Percentiles rank a stretch among this genome's conserved stretches.
phyloP scores from a whole-genome alignment of 2,888 invertebrate species.

The Mactromeris polynyma region DNA sequence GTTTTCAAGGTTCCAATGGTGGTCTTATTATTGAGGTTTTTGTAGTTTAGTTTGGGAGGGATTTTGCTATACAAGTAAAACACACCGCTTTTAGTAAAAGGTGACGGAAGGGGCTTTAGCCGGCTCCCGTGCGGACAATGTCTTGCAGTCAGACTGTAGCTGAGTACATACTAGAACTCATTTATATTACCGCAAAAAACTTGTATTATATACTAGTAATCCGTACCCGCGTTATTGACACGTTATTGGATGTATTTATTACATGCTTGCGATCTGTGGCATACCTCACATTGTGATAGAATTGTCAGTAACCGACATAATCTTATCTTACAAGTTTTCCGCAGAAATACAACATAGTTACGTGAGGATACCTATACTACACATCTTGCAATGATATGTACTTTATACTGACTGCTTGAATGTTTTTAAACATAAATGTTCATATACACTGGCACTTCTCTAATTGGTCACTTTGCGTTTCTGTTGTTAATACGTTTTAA shows the following conservation, averaged over 20 bases:
- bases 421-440: too few relatives aligned
- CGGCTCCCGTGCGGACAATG: not conserved
- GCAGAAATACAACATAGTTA: not conserved
- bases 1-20: too few relatives aligned
- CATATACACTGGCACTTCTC: too few relatives aligned
- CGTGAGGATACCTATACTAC: not conserved
- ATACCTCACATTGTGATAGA: not conserved
- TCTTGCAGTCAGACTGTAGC: not conserved
- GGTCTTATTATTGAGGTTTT: too few relatives aligned
- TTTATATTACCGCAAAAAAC: not conserved
- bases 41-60: too few relatives aligned
- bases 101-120: too few relatives aligned
- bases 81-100: too few relatives aligned
- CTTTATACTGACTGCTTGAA: too few relatives aligned
- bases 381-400: too few relatives aligned
- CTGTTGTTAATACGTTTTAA: too few relatives aligned
- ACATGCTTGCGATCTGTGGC: not conserved
- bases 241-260: constrained; percentile 13
- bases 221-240: not conserved
- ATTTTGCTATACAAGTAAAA: too few relatives aligned
- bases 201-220: not conserved
- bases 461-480: too few relatives aligned
- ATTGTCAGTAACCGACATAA: not conserved
- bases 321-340: not conserved
- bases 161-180: not conserved